These are phyloP conservation scores for Eupithecia tripunctaria DNA, from an alignment of 2,888 invertebrate species.

Conservation along the genomic window DNA sequence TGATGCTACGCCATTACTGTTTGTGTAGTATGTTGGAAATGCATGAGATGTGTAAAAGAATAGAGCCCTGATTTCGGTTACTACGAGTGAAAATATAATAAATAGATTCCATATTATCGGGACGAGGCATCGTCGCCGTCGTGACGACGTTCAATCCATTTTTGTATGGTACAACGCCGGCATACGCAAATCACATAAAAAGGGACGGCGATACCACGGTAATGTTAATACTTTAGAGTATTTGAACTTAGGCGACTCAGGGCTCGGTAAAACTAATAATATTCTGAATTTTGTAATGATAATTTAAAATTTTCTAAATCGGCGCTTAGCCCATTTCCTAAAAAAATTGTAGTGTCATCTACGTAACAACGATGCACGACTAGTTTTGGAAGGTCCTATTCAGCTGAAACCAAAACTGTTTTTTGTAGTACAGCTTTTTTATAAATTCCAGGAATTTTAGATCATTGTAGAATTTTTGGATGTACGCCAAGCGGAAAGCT, in stretches of 20 bases:
- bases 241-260: background rate
- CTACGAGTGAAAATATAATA: no score
- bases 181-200: background rate
- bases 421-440: background rate
- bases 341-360: background rate
- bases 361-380: background rate
- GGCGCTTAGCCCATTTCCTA: background rate
- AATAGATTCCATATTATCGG: background rate
- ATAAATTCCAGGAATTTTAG: background rate
- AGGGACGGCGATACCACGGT: no score
- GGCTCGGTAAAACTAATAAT: background rate
- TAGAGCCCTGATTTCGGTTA: background rate
- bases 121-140: background rate
- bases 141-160: background rate
- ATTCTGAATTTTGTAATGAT: no score
- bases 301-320: no score
- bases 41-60: background rate
- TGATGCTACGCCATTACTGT: background rate
- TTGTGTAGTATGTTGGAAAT: background rate
- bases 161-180: background rate
- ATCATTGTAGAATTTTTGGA: slow-evolving; percentile 10
- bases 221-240: background rate
- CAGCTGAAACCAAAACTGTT: background rate
- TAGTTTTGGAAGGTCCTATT: background rate
- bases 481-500: slow-evolving; percentile 52